phyloP scores from a whole-genome alignment of 2,113 vertebrate genomes.

The Sterrhoptilus dennistouni region DNA sequence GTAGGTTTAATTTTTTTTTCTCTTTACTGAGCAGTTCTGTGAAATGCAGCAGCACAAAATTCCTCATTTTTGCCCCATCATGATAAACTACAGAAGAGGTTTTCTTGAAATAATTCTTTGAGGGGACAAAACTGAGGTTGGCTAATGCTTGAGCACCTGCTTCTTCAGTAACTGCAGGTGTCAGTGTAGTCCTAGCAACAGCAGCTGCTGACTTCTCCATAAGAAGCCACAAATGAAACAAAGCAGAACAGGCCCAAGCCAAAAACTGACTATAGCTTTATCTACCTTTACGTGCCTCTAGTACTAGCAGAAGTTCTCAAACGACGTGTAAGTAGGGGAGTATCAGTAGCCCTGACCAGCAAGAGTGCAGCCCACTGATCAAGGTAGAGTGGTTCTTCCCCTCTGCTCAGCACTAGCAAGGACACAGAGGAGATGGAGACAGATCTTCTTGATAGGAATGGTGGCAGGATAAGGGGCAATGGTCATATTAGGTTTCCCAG shows the following conservation, averaged over 20 bases:
- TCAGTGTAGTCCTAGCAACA: neutral
- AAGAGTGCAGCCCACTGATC: neutral
- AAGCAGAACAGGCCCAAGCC: neutral
- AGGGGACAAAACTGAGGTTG: neutral
- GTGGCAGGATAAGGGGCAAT: neutral
- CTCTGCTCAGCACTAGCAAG: neutral
- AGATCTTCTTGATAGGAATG: neutral
- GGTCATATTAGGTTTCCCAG: neutral
- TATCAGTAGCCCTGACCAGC: neutral
- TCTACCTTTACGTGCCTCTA: accelerated
- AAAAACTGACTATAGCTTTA: neutral
- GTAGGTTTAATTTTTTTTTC: neutral
- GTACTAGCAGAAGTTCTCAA: neutral
- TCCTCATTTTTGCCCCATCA: neutral
- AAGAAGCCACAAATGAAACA: neutral
- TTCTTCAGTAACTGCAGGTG: neutral
- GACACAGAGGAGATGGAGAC: neutral
- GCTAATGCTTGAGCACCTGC: neutral
- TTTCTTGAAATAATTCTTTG: neutral
- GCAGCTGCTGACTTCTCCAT: neutral
- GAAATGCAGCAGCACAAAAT: neutral
- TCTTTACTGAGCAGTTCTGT: neutral
- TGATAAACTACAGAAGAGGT: neutral
- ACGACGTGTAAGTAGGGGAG: neutral
- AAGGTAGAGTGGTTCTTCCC: neutral